Base-by-base conservation (phyloP, 92 coral and sea anemone species). In the Palythoa grandiflora region DNA sequence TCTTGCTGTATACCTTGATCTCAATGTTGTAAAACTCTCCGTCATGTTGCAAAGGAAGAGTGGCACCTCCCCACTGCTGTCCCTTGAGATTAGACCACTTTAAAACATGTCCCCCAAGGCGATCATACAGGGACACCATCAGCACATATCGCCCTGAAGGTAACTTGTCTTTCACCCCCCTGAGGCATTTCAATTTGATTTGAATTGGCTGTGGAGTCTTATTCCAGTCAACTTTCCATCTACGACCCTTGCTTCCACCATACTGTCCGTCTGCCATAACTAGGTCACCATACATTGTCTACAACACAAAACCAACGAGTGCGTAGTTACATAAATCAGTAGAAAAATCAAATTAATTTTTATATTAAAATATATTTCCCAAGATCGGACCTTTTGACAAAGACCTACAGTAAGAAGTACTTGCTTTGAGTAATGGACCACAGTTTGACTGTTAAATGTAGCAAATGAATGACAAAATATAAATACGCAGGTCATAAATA, bases 11-110 rank as follows among this genome's bases (percentile, higher is more conserved):
- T 17, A 96, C 99, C 99, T 97, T 97, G 70, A 94, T 68, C 90
- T 97, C 99, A 54, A 95, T 97, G 77, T 94, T 97, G 70, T 87
- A 97, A 88, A 97, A 97, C 90, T 97, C 99, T 20, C 99, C 99
- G 55, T 95, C 99, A 79, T 97, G 99, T 40, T 93, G 95, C n/a
- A 97, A 90, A 4, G 99, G 99, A 20, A 97, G 83, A 0, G 99
- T 95, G 3, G 99, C 99, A n/a, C 99, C 99, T 2, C 99, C 99
- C 99, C 99, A 97, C 91, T 97, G 99, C 84, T 97, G 99, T 1
- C 99, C 99, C 83, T 97, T 97, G 11, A 97, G 98, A 61, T 93
- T 97, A 77, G 99, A 97, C 99, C 99, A 97, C 73, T 97, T 97
- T 79, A 95, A 87, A 15, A 97, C 99, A 86, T 97, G 99, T 59